Evolutionary conservation across 1,140 invertebrate species (phyloP), one percentile per base, ranked within the genome.

Genomic region (Apis cerana): DNA sequence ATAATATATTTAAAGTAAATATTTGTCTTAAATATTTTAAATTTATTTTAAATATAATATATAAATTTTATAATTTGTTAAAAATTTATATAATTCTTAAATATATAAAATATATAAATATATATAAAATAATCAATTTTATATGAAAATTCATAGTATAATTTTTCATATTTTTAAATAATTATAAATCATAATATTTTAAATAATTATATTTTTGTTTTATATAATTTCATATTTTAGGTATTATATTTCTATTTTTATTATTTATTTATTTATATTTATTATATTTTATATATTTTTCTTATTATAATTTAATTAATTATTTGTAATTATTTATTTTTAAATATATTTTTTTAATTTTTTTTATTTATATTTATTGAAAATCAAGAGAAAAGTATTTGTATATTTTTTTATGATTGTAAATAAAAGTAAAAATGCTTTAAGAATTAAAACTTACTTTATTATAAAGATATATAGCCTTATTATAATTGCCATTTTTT

Each of bases 401-500:
- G 33, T 69, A 59, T 75, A 75, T 58, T 77, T 80, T 80, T 76
- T 23, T 80, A 61, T 1, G 65, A 62, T 67, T 33, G 65, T 80
- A 77, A 54, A 23, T 76, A 59, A 69, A 23, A n/a, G n/a, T 64
- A 75, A 21, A 27, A 68, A 72, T 65, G 69, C 62, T 83, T n/a
- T 68, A 62, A 56, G 10, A 72, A 19, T 52, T 21, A 68, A 75
- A 85, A 92, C 90, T 92, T 93, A 97, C 97, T 95, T 96, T 95
- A 90, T 96, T 95, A 78, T 97, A 96, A 4, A 96, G 94, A 13
- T 91, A 88, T 3, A 97, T 86, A 0, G 96, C 96, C 90, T 96
- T 96, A 17, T 95, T 93, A 82, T 96, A 96, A 89, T 96, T 95
- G 19, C 96, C 95, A 85, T 95, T 95, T 93, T 97, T 97, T 83